Evolutionary conservation across 2,113 vertebrate species (phyloP), one percentile per base, ranked within the genome.

Genomic region (Porphyrio hochstetteri): DNA sequence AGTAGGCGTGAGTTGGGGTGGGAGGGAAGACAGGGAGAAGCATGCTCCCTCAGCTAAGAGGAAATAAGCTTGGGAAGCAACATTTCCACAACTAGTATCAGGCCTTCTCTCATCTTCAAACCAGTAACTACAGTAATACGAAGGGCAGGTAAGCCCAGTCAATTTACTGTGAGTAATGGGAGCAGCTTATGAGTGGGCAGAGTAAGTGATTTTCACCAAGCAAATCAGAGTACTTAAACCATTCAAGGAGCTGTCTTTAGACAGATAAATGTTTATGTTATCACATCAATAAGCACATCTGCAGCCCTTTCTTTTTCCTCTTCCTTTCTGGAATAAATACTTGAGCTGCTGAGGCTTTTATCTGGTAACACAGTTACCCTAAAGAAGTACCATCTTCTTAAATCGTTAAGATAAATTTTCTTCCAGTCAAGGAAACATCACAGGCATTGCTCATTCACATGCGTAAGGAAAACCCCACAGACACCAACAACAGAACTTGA

Each of bases 1-100:
- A 38, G 40, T 1, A 61, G 23, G 29, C 33, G 31, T 0, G 2
- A 1, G 27, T 0, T 57, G 11, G 29, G 19, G 5, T 4, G 0
- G 15, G 18, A 14, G 18, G 50, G 23, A 52, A 56, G 19, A 9
- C 27, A 36, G 8, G 17, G 24, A 85, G 53, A 55, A 35, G 40
- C 57, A 72, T 1, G 3, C 2, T 69, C 13, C 33, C 16, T 25
- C 46, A 74, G 16, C 56, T 42, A 67, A 52, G 13, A 53, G 25
- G 7, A 77, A 57, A 2, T 13, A 59, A 35, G 19, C 27, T 35
- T 70, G 55, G 33, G 20, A 86, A 92, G 40, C 24, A 76, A 29
- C 3, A 7, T 8, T 82, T 80, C 81, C 27, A 29, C 79, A 94
- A 61, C 38, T 6, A 61, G 5, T 3, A 36, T 50, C 16, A 44